Conservation (phyloP, 2,113 vertebrate genomes). For the Platysteira castanea region DNA sequence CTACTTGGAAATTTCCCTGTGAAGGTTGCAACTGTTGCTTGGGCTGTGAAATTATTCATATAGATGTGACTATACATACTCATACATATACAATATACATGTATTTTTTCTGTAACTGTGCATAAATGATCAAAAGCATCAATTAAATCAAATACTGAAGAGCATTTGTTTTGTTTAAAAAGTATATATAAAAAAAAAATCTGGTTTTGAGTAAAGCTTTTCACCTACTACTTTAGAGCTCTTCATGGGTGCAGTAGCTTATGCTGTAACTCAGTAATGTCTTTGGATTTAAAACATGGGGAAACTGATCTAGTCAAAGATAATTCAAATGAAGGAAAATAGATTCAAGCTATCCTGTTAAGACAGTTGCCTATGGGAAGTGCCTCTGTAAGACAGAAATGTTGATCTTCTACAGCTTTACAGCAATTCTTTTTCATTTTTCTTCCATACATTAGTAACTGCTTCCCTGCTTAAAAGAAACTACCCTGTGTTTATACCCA, state of each 20-base stretch:
- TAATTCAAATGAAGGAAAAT: neutral
- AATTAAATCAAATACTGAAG: neutral
- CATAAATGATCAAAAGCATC: neutral
- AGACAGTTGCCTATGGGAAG: neutral
- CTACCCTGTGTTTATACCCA: neutral
- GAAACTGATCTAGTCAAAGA: neutral
- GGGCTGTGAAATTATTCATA: neutral
- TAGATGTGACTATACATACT: neutral
- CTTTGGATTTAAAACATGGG: neutral
- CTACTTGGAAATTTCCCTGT: neutral
- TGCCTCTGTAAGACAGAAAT: neutral
- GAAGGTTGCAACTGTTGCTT: neutral
- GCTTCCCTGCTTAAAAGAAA: neutral
- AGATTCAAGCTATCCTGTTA: neutral
- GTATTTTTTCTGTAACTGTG: neutral
- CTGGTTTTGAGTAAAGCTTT: neutral
- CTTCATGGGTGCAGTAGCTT: neutral
- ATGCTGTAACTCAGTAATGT: neutral
- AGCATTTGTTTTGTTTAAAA: neutral
- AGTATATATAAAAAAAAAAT: neutral
- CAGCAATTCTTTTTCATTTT: neutral
- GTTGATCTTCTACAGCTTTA: neutral
- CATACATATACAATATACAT: neutral
- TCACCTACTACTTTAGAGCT: neutral
- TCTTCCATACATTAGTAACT: neutral